These are phyloP conservation scores for Rhinichthys klamathensis DNA, from an alignment of 2,113 vertebrate genomes.

Conservation along the genomic window DNA sequence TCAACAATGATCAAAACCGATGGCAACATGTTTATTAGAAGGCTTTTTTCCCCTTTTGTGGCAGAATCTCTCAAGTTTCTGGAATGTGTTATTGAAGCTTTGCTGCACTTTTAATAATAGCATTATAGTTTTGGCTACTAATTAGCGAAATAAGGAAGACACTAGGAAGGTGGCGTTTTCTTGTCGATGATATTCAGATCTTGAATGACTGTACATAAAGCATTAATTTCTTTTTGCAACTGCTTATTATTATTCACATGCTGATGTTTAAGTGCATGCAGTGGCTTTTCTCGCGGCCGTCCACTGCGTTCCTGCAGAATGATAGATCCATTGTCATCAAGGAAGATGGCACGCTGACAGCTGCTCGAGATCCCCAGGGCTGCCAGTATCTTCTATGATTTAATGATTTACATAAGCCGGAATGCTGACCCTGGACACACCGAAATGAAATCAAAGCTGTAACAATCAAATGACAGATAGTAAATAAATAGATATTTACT, in stretches of 20 bases:
- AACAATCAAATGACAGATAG: constrained; percentile 48
- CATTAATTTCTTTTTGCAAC: background rate
- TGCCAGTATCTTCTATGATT: constrained; percentile 7
- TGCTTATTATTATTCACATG: background rate
- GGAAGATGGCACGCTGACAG: constrained; percentile 20
- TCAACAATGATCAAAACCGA: constrained; percentile 79
- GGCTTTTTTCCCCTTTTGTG: constrained; percentile 49
- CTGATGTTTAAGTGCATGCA: background rate
- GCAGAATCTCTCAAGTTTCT: constrained; percentile 60
- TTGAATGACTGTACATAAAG: background rate
- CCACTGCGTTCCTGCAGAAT: background rate
- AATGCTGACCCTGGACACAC: constrained; percentile 13
- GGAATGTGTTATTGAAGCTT: constrained; percentile 57
- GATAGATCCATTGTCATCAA: constrained; percentile 14
- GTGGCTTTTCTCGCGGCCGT: background rate
- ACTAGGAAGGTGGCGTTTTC: background rate
- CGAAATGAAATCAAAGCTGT: constrained; percentile 48
- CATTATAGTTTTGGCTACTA: constrained; percentile 37
- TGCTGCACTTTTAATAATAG: constrained; percentile 48
- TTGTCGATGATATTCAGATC: background rate
- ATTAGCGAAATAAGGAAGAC: constrained; percentile 7
- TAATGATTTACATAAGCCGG: constrained; percentile 26
- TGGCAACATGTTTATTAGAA: constrained; percentile 62
- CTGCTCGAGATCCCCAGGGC: constrained; percentile 27
- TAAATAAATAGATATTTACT: constrained; percentile 32